Percentiles rank a stretch among this genome's conserved stretches.
These are phyloP conservation scores for Arizona elegans DNA, from an alignment of 2,113 vertebrate species.

Conservation along the genomic window DNA sequence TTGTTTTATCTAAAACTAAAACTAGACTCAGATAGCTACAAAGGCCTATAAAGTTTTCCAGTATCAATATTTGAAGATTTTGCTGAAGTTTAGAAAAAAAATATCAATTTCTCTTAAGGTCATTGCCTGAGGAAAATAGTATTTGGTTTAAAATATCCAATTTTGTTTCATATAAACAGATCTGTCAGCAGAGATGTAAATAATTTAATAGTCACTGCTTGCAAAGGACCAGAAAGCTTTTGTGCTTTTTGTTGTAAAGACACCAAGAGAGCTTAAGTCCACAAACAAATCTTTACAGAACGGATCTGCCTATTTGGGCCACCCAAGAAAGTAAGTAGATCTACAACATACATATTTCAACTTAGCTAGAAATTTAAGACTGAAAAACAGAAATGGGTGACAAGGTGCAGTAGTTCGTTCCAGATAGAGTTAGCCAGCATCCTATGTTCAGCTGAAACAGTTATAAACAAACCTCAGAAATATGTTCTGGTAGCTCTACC, in stretches of 20 bases:
- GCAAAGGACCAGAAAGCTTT: neutral
- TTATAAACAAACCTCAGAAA: neutral
- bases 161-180: slow-evolving; percentile 27
- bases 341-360: neutral
- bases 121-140: slow-evolving; percentile 14
- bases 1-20: neutral
- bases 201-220: neutral
- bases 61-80: slow-evolving; percentile 19
- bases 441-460: neutral
- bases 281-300: neutral
- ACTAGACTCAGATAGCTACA: neutral
- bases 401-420: neutral
- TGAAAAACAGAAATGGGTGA: neutral
- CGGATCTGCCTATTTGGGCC: slow-evolving; percentile 4
- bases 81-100: slow-evolving; percentile 33
- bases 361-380: neutral
- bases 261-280: slow-evolving; percentile 8
- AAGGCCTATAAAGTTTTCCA: neutral
- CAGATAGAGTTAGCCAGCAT: neutral
- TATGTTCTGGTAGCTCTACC: neutral
- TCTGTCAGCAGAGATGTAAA: slow-evolving; percentile 9
- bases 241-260: neutral
- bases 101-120: slow-evolving; percentile 10
- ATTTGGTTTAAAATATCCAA: slow-evolving; percentile 25
- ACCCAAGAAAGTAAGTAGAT: slow-evolving; percentile 6